These are phyloP conservation scores for Drosophila nigricruria DNA, from an alignment of 2,888 invertebrate genomes.

Conservation along the genomic window DNA sequence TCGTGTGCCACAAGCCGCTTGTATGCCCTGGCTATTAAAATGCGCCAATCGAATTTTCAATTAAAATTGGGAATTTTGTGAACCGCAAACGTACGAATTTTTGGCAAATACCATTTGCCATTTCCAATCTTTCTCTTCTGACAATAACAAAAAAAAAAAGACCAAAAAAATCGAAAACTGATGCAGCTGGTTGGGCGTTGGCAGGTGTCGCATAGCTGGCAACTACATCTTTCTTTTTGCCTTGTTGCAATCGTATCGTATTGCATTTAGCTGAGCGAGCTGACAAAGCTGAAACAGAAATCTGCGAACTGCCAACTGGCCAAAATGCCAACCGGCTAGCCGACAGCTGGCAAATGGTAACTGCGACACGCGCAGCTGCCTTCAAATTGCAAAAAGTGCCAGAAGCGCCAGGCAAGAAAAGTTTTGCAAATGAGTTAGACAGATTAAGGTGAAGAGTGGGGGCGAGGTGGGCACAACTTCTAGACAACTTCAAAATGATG, in stretches of 20 bases:
- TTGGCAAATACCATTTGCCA: conserved; percentile 47
- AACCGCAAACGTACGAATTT: conserved; percentile 55
- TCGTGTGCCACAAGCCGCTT: background rate
- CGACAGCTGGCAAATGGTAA: conserved; percentile 29
- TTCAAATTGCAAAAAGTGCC: conserved; percentile 65
- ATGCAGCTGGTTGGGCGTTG: background rate
- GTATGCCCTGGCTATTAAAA: conserved; percentile 53
- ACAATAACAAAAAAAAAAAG: background rate
- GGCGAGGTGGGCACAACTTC: conserved; percentile 21
- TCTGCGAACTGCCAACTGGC: conserved; percentile 12
- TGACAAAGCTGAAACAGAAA: conserved; percentile 27
- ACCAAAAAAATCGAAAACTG: background rate
- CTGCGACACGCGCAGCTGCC: conserved; percentile 47
- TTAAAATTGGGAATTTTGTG: conserved; percentile 59
- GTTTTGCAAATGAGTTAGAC: conserved; percentile 57
- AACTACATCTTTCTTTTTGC: conserved; percentile 5
- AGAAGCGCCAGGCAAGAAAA: conserved; percentile 43
- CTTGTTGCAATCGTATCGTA: conserved; percentile 52
- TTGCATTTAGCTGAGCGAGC: conserved; percentile 46
- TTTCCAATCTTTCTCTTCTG: conserved; percentile 21
- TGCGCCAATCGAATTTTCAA: conserved; percentile 69
- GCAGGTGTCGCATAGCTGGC: conserved; percentile 46
- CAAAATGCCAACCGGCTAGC: conserved; percentile 2
- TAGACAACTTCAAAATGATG: conserved; percentile 54
- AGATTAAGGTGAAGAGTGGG: conserved; percentile 1